A percentile compares a stretch with the other conserved stretches of the same genome.
phyloP scores from a whole-genome alignment of 2,888 invertebrate genomes.

The Leptopilina syphax region DNA sequence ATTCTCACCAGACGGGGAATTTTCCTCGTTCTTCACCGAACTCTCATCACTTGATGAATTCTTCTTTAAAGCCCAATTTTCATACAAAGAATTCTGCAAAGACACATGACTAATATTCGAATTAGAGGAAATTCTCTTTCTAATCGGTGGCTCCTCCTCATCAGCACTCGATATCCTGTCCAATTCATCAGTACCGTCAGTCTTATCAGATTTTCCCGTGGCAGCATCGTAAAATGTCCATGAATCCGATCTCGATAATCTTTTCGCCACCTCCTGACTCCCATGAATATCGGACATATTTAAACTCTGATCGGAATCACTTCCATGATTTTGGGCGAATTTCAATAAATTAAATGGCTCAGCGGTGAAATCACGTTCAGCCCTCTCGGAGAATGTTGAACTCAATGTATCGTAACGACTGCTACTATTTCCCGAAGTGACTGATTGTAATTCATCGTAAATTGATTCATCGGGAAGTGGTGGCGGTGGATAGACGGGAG shows the following conservation, averaged over 20 bases:
- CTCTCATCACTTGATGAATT: not conserved
- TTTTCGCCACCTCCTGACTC: conserved; percentile 64
- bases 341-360: conserved; percentile 66
- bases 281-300: conserved; percentile 46
- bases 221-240: conserved; percentile 79
- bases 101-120: conserved; percentile 65
- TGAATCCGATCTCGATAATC: conserved; percentile 77
- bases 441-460: conserved; percentile 79
- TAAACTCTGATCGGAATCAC: conserved; percentile 62
- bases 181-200: conserved; percentile 63
- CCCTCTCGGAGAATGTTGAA: conserved; percentile 70
- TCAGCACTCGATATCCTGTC: conserved; percentile 68
- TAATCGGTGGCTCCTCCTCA: conserved; percentile 59
- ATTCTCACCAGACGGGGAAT: not conserved
- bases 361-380: conserved; percentile 76
- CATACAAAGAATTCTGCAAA: conserved; percentile 76
- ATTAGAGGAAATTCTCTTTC: conserved; percentile 57
- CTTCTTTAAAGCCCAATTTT: conserved; percentile 73
- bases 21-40: conserved; percentile 14
- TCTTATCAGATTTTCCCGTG: conserved; percentile 59
- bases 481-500: conserved; percentile 81
- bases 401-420: conserved; percentile 72
- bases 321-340: conserved; percentile 63
- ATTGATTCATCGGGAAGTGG: conserved; percentile 79
- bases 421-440: conserved; percentile 72